These are phyloP conservation scores for Arizona elegans DNA, from an alignment of 2,113 vertebrate genomes.

Conservation along the genomic window DNA sequence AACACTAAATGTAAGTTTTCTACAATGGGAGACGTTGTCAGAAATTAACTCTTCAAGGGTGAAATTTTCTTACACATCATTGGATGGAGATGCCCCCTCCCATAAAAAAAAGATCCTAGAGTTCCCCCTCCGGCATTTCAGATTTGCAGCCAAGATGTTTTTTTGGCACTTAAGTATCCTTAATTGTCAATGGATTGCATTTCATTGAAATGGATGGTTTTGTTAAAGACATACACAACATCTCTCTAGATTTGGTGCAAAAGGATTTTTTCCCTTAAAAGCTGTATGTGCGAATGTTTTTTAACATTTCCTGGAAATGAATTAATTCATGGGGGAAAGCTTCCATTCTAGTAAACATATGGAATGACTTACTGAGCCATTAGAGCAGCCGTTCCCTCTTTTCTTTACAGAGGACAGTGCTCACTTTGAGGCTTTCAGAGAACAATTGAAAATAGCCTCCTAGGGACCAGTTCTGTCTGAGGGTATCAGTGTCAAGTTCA, in stretches of 20 bases:
- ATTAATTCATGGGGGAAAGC: not conserved
- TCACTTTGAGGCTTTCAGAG: not conserved
- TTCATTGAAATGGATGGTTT: not conserved
- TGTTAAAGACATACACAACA: not conserved
- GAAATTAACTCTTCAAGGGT: not conserved
- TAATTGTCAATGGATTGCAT: not conserved
- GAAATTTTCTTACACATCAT: not conserved
- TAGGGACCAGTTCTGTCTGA: not conserved
- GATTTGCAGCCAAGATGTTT: not conserved
- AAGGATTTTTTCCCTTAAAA: not conserved
- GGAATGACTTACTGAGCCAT: not conserved
- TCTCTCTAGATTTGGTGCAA: not conserved
- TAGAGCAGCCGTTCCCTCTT: not conserved
- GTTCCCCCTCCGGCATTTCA: not conserved
- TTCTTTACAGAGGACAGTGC: not conserved
- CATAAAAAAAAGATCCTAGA: not conserved
- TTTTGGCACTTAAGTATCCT: not conserved
- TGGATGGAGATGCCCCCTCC: not conserved
- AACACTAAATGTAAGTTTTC: not conserved
- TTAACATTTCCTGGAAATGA: not conserved
- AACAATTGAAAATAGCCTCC: not conserved
- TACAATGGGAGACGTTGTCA: not conserved
- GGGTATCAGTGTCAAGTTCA: not conserved
- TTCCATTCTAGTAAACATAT: not conserved
- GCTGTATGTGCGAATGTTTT: not conserved